Evolutionary conservation across 2,888 invertebrate genomes (phyloP).

Genomic region (Coronaproctus castanopsis): DNA sequence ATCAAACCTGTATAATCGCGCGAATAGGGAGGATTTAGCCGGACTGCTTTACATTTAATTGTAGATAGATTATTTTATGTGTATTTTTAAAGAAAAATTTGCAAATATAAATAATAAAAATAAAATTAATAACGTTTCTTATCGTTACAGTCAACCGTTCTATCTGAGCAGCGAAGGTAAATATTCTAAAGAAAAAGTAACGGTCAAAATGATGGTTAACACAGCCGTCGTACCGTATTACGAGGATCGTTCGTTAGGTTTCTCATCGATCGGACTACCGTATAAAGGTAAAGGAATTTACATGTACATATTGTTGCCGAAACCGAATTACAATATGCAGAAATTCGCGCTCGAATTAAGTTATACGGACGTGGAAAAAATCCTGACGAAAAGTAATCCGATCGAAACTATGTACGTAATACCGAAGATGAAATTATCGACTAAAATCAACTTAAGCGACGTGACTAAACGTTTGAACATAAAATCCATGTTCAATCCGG

Average conservation of each 20-base stretch:
- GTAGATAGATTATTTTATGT: too few species aligned
- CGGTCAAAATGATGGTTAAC: constrained; percentile 45
- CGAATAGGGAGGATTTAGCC: too few species aligned
- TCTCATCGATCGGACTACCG: constrained; percentile 27
- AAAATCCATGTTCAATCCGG: constrained; percentile 38
- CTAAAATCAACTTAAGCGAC: constrained; percentile 33
- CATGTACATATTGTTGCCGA: constrained; percentile 31
- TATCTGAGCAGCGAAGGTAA: constrained; percentile 27
- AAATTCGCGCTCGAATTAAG: constrained; percentile 29
- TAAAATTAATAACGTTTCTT: too few species aligned
- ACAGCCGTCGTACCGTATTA: constrained; percentile 38
- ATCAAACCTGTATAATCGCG: too few species aligned
- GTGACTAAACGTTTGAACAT: constrained; percentile 38
- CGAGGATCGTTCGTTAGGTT: constrained; percentile 31
- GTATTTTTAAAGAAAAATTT: too few species aligned
- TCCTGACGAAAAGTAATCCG: constrained; percentile 18
- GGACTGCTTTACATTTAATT: too few species aligned
- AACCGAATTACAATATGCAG: constrained; percentile 23
- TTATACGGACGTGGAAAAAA: constrained; percentile 26
- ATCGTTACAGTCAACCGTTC: constrained; percentile 17
- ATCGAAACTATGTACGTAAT: constrained; percentile 23
- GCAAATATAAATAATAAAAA: too few species aligned
- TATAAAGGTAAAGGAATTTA: constrained; percentile 28
- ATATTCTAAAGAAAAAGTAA: constrained; percentile 24
- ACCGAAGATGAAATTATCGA: constrained; percentile 51